Conservation (phyloP, 2,113 vertebrate species). For the Tachycineta bicolor region DNA sequence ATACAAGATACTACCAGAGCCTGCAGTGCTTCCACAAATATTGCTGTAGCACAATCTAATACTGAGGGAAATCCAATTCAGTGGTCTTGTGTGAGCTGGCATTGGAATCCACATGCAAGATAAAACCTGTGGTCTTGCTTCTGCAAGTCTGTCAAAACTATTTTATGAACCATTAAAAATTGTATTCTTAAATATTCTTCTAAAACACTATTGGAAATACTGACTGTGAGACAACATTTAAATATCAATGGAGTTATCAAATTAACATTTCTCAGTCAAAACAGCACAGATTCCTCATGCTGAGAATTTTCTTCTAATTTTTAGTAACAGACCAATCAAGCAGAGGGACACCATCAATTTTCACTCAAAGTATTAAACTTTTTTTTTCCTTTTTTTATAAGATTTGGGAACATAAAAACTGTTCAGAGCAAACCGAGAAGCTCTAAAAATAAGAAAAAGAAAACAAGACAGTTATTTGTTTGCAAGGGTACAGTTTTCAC, state of each 20-base stretch:
- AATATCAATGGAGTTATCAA: not conserved
- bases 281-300: not conserved
- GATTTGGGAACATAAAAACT: not conserved
- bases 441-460: not conserved
- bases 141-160: not conserved
- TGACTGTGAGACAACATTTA: not conserved
- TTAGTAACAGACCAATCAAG: not conserved
- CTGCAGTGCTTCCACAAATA: not conserved
- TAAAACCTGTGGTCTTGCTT: not conserved
- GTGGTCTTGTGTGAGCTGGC: not conserved
- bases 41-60: not conserved
- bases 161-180: not conserved
- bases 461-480: not conserved
- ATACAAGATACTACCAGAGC: not conserved
- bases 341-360: not conserved
- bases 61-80: not conserved
- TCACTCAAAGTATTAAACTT: not conserved
- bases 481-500: not conserved
- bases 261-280: not conserved
- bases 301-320: not conserved
- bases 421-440: not conserved
- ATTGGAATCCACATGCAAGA: not conserved
- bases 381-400: not conserved
- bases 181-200: not conserved
- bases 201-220: not conserved